Evolutionary conservation across 2,888 invertebrate genomes (phyloP), one percentile per base, ranked within the genome.

Genomic region (Clusia tigrina): DNA sequence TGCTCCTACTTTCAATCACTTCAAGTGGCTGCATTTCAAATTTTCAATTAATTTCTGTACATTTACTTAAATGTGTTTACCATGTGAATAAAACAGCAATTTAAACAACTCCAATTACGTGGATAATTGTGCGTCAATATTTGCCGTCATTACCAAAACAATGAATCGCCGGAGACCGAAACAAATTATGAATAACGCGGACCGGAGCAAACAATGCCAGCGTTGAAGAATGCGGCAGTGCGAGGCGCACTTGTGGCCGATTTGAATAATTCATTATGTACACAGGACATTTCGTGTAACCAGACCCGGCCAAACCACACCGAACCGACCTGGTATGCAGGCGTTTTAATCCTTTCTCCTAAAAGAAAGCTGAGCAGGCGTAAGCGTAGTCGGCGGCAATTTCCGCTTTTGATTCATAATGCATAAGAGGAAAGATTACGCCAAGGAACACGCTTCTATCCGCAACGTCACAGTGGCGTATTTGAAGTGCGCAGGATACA

Each of bases 121-220:
- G n/a, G n/a, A 38, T 63, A 63, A 63, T 63, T 60, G 32, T 58
- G 64, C 54, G 58, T 60, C 64, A 64, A 64, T 64, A 64, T 64
- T 64, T 64, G 64, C 60, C 64, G 57, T 48, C 20, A 25, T 37
- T 54, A 54, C 58, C 57, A 64, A 48, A 57, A 53, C 56, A 60
- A 42, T 25, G 3, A 15, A 54, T 15, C 9, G 10, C n/a, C 23
- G 25, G 9, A n/a, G 15, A 26, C 54, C 32, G 17, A 54, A 54
- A 15, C 32, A n/a, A 54, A 54, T 25, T 54, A 25, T 25, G 54
- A 25, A 54, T 12, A 17, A 18, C 54, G 10, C n/a, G 22, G n/a
- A 18, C 2, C 12, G 48, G n/a, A 42, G 42, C 42, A 42, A 15
- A 17, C n/a, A n/a, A 5, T 22, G 20, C 18, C 5, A 6, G 48